Evolutionary conservation across 1,140 invertebrate species (phyloP), one percentile per base, ranked within the genome.

Genomic region (Drosophila oshimai): DNA sequence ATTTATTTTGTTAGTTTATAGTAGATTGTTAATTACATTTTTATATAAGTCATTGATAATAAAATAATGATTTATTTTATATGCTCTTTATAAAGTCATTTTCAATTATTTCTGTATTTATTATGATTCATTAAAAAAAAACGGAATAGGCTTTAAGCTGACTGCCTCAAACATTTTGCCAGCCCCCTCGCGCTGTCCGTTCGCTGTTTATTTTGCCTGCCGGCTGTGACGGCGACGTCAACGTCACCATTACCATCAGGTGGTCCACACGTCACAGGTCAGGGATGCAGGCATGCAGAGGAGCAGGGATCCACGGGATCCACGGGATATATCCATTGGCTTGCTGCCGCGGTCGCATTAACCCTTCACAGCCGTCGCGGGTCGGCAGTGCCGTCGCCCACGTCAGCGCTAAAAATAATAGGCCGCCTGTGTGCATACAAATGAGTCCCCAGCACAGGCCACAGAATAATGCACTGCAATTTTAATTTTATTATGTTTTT

Each of bases 351-450:
- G 58, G 61, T 39, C 61, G 61, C 57, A 62, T 65, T 65, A 65
- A 65, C 61, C 58, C 61, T 65, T 65, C 57, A 65, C 57, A 62
- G 57, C 33, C 61, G 57, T 31, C 20, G 41, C 24, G 41, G 60
- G 57, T 49, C 57, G 61, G 15, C 41, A 31, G 24, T 33, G 42
- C n/a, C 51, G 50, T 57, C 74, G 78, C 72, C 67, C 77, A 68
- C 68, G 68, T 73, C 68, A 76, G 60, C 74, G 57, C 79, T 84
- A 83, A 84, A 84, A 84, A 86, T 84, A 84, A 84, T 84, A 84
- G 80, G 80, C 80, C 80, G 80, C 80, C 65, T 71, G 80, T 86
- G 80, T 86, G 80, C 80, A 84, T 84, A 79, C 71, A 86, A 84
- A 84, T 84, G 80, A 86, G 80, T 84, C 75, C 75, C 80, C 80